Percentiles rank a stretch among this genome's conserved stretches.
Evolutionary conservation across 2,113 vertebrate species (phyloP).

Genomic region (Pseudopipra pipra): DNA sequence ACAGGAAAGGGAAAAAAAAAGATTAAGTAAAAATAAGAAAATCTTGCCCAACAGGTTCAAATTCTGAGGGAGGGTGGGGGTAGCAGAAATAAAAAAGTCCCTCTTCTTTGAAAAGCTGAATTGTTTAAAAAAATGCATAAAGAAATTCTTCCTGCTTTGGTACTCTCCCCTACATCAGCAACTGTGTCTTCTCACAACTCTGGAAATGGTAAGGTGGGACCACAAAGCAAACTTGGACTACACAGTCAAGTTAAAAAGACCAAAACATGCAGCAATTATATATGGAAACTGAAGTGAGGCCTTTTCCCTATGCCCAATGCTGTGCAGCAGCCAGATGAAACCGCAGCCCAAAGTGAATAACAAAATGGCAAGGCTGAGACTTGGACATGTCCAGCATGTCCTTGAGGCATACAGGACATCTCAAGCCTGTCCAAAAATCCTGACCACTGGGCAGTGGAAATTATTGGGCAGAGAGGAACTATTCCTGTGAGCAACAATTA

Average conservation of each 20-base stretch:
- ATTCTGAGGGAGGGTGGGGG: neutral
- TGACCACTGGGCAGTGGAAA: neutral
- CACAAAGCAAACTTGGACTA: neutral
- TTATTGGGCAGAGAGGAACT: neutral
- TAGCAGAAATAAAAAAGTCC: neutral
- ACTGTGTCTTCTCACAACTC: neutral
- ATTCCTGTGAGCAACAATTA: neutral
- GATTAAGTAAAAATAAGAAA: neutral
- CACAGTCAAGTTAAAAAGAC: neutral
- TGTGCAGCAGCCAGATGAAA: neutral
- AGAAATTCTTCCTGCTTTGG: neutral
- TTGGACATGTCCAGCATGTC: neutral
- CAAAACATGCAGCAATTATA: neutral
- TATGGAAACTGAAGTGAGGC: neutral
- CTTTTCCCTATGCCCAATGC: neutral
- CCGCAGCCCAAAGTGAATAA: neutral
- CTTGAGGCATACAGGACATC: neutral
- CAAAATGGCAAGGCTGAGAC: accelerated
- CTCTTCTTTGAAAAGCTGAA: neutral
- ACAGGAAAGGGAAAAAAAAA: neutral
- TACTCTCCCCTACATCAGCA: neutral
- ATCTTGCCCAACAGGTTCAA: neutral
- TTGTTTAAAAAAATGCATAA: neutral
- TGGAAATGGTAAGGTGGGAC: neutral
- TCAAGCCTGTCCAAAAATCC: neutral